These are phyloP conservation scores for Monopterus albus DNA, from an alignment of 2,113 vertebrate genomes.

Conservation along the genomic window DNA sequence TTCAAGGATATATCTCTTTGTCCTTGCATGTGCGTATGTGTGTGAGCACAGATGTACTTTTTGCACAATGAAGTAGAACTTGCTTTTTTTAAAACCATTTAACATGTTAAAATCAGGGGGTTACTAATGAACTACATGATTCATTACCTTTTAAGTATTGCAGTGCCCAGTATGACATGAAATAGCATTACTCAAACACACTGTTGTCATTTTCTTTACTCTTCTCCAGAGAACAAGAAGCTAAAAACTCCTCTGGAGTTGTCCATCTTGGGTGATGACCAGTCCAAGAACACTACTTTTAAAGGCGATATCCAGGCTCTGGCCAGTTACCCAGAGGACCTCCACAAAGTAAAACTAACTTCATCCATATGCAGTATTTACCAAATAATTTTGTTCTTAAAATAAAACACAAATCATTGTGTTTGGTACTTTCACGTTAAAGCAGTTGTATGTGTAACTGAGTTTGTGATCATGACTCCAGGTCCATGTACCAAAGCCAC, in stretches of 20 bases:
- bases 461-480: conserved; percentile 47
- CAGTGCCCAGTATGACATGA: neutral
- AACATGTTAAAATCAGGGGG: neutral
- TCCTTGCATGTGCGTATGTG: conserved; percentile 1
- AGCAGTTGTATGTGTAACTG: conserved; percentile 8
- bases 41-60: neutral
- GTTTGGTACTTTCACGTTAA: neutral
- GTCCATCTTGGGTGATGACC: conserved; percentile 32
- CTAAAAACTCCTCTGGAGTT: neutral
- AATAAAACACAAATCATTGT: neutral
- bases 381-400: neutral
- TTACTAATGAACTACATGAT: neutral
- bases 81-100: too few species aligned
- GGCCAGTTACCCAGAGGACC: conserved; percentile 78
- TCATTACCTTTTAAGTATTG: neutral
- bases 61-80: neutral
- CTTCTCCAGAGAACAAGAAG: conserved; percentile 75
- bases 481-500: conserved; percentile 73
- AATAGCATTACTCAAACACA: neutral
- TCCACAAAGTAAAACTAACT: conserved; percentile 81
- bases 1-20: conserved; percentile 1
- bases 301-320: conserved; percentile 80
- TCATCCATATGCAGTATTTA: conserved; percentile 2
- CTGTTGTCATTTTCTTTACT: neutral
- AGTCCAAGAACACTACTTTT: conserved; percentile 42